Evolutionary conservation across 2,888 invertebrate species (phyloP).

Genomic region (Athalia rosae): DNA sequence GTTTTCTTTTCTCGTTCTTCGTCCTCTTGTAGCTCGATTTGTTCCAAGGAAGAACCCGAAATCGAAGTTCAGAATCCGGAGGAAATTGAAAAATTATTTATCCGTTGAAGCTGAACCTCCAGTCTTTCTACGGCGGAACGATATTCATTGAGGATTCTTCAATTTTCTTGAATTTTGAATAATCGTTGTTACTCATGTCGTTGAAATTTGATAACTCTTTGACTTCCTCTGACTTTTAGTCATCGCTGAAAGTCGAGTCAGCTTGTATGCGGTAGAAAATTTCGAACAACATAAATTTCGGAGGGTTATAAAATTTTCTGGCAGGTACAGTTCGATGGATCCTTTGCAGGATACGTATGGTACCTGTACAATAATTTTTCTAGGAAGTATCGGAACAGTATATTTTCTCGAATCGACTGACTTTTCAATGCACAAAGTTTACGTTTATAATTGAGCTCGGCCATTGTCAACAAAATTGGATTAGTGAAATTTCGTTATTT

Average conservation of each 20-base stretch:
- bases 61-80: too few relatives aligned
- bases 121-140: too few relatives aligned
- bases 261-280: not conserved
- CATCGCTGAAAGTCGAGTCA: not conserved
- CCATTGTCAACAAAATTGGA: slow-evolving; percentile 37
- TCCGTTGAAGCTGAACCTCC: too few relatives aligned
- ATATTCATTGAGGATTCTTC: too few relatives aligned
- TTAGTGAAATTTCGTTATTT: slow-evolving; percentile 26
- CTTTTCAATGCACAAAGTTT: slow-evolving; percentile 1
- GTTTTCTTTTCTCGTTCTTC: not conserved
- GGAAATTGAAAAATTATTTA: too few relatives aligned
- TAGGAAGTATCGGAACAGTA: not conserved
- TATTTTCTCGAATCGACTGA: slow-evolving; percentile 13
- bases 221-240: not conserved
- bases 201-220: not conserved
- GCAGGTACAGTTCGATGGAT: not conserved
- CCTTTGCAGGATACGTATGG: not conserved
- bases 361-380: not conserved
- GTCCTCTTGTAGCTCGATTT: too few relatives aligned
- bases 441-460: not conserved
- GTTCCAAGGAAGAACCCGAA: too few relatives aligned
- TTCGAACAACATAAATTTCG: slow-evolving; percentile 18
- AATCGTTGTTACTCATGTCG: too few relatives aligned
- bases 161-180: too few relatives aligned
- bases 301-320: not conserved